A percentile compares a stretch with the other conserved stretches of the same genome.
Evolutionary conservation across 2,113 vertebrate species (phyloP).

Genomic region (Phasianus colchicus): DNA sequence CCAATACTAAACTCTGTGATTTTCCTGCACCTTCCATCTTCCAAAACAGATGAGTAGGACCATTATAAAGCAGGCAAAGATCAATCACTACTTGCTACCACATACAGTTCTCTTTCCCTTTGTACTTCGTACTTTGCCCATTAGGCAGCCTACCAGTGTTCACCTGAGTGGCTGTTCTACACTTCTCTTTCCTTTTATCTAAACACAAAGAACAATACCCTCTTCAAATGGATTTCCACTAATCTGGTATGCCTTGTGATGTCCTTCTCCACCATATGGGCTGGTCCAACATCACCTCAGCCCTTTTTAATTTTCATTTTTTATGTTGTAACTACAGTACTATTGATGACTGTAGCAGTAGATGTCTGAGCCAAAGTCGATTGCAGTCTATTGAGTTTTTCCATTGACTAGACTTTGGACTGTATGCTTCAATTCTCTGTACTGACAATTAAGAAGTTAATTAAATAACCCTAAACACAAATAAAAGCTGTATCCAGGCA

Average conservation of each 20-base stretch:
- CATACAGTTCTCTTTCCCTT: not conserved
- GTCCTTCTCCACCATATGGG: not conserved
- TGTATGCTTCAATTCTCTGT: not conserved
- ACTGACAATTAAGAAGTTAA: constrained; percentile 32
- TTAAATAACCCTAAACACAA: constrained; percentile 39
- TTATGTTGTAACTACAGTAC: not conserved
- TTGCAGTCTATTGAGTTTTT: not conserved
- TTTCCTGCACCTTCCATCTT: not conserved
- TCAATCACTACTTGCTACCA: not conserved
- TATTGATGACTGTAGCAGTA: not conserved
- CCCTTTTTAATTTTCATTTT: not conserved
- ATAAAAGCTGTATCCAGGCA: constrained; percentile 37
- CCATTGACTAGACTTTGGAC: not conserved
- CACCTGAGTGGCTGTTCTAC: not conserved
- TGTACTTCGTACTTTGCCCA: not conserved
- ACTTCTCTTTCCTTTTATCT: not conserved
- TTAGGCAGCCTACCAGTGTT: not conserved
- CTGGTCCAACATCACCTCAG: not conserved
- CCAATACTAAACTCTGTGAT: rapidly evolving
- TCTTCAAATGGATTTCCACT: not conserved
- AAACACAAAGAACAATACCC: not conserved
- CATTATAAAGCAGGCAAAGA: not conserved
- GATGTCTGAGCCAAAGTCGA: not conserved
- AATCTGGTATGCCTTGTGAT: not conserved
- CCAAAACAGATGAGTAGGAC: not conserved